Evolutionary conservation across 2,888 invertebrate species (phyloP), one percentile per base, ranked within the genome.

Genomic region (Dicycla oo): DNA sequence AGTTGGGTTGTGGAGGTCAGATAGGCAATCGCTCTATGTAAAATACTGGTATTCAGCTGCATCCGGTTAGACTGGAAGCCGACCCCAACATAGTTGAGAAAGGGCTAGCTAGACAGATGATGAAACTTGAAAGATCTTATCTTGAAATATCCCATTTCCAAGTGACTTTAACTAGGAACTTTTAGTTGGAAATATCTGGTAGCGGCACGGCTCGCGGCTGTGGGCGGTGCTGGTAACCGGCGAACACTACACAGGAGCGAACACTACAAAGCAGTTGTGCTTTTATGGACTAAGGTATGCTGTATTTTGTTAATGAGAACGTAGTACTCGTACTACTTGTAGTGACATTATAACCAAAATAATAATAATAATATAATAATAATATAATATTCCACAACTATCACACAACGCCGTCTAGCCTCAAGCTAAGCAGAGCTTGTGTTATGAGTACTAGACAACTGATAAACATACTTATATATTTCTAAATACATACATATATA

Each of bases 191-290:
- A 73, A 40, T 73, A 61, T 23, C 38, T 45, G 26, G 13, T 15
- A 38, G 18, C 18, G 26, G n/a, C 0, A 30, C 13, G 18, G 18
- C 5, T 43, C 34, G 34, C 34, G 34, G 34, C 34, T 34, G 57
- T 58, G 40, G 57, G 57, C 15, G 23, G 15, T n/a, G 30, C 15
- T 49, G 58, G 49, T n/a, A 3, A 43, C 70, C 40, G 2, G 15
- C n/a, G 30, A 40, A 45, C 23, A 65, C 45, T 51, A 47, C 20
- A 65, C n/a, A 49, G 30, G 57, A 71, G 13, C 49, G n/a, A n/a
- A n/a, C 23, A 57, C 57, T 23, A n/a, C n/a, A n/a, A n/a, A n/a
- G n/a, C n/a, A n/a, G n/a, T n/a, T n/a, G n/a, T n/a, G 34, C 30
- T 49, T 43, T 71, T 30, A 43, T 20, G 23, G 18, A 20, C 56